Evolutionary conservation across 2,113 vertebrate species (phyloP).

Genomic region (Myotis yumanensis): DNA sequence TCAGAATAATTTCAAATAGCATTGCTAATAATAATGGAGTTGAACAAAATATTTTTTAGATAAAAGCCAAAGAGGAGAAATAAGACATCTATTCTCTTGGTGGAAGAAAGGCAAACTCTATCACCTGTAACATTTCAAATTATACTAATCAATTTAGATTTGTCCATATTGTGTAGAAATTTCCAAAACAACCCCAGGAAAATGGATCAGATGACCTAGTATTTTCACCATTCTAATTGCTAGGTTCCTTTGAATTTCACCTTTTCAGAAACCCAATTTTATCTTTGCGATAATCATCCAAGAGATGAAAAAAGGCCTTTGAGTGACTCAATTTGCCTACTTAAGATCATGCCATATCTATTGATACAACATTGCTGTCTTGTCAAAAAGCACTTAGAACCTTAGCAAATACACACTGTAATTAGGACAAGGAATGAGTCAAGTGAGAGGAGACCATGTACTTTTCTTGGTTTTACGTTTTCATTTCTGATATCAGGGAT

Average conservation of each 20-base stretch:
- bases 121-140: conserved; percentile 58
- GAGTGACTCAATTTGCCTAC: conserved; percentile 33
- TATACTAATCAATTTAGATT: conserved; percentile 48
- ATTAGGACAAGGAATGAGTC: conserved; percentile 42
- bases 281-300: conserved; percentile 69
- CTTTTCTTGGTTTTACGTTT: conserved; percentile 55
- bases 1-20: conserved; percentile 51
- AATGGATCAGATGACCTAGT: conserved; percentile 54
- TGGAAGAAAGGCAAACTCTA: conserved; percentile 24
- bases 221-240: conserved; percentile 67
- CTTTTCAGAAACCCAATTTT: conserved; percentile 64
- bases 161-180: conserved; percentile 31
- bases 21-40: background rate
- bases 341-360: conserved; percentile 32
- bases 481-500: conserved; percentile 13
- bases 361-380: conserved; percentile 16
- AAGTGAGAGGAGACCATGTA: background rate
- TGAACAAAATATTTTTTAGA: background rate
- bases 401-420: conserved; percentile 39
- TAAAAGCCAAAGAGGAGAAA: background rate
- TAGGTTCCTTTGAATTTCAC: conserved; percentile 64
- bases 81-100: conserved; percentile 9
- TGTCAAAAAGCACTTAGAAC: conserved; percentile 58
- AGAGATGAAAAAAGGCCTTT: conserved; percentile 62
- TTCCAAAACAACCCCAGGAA: conserved; percentile 40